A percentile compares a stretch with the other conserved stretches of the same genome.
Conservation (phyloP, 2,888 invertebrate species). For the Taphrorychus bicolor region DNA sequence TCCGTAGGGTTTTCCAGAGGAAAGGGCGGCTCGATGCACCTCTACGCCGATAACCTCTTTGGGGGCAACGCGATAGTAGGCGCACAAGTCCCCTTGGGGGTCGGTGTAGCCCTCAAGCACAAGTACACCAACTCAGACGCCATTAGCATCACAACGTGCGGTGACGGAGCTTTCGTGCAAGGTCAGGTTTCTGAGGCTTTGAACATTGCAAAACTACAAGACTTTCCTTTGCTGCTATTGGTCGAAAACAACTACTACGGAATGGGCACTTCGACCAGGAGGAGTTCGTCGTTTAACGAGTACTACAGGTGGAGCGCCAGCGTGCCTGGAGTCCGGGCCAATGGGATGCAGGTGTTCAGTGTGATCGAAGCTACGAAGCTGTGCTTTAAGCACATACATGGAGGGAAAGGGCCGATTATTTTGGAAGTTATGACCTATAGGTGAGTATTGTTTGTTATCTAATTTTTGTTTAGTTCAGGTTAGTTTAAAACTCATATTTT, state of each 20-base stretch:
- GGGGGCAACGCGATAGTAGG: conserved; percentile 91
- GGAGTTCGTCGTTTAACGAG: conserved; percentile 74
- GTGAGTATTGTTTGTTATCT: too few relatives aligned
- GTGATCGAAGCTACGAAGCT: conserved; percentile 72
- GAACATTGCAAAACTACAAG: conserved; percentile 85
- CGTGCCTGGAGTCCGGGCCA: conserved; percentile 83
- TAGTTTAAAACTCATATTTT: too few relatives aligned
- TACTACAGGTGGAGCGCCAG: conserved; percentile 83
- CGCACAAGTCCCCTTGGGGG: conserved; percentile 86
- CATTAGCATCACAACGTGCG: conserved; percentile 75
- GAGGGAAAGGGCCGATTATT: conserved; percentile 77
- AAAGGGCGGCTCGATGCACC: conserved; percentile 85
- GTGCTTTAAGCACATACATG: conserved; percentile 67
- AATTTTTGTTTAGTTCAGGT: too few relatives aligned
- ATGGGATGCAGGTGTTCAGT: conserved; percentile 83
- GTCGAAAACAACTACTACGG: conserved; percentile 88
- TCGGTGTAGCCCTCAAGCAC: conserved; percentile 78
- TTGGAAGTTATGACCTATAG: conserved; percentile 77
- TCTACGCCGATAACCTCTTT: conserved; percentile 77
- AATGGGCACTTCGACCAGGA: conserved; percentile 77
- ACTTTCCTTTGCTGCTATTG: conserved; percentile 77
- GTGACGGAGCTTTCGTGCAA: conserved; percentile 80
- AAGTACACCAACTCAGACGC: conserved; percentile 74
- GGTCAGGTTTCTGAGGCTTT: conserved; percentile 71
- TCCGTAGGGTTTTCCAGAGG: conserved; percentile 58